phyloP scores from a whole-genome alignment of 1,140 invertebrate genomes.

The Idris sp. region DNA sequence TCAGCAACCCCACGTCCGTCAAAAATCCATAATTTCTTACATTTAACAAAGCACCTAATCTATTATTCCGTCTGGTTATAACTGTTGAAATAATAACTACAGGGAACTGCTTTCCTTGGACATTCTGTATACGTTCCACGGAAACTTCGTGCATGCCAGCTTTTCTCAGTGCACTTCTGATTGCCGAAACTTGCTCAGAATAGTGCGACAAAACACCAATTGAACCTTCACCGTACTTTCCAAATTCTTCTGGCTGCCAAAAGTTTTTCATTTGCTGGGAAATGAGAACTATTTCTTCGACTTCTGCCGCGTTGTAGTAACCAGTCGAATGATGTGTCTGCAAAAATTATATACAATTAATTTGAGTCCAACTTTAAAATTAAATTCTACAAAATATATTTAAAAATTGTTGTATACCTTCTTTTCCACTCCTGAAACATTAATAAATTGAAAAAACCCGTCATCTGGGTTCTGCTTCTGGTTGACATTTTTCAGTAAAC shows the following conservation, averaged over 20 bases:
- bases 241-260: slow-evolving; percentile 87
- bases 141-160: slow-evolving; percentile 86
- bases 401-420: too few species aligned
- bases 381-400: too few species aligned
- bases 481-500: slow-evolving; percentile 82
- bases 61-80: slow-evolving; percentile 86
- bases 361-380: too few species aligned
- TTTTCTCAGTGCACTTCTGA: slow-evolving; percentile 88
- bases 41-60: slow-evolving; percentile 76
- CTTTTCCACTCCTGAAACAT: slow-evolving; percentile 87
- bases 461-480: slow-evolving; percentile 82
- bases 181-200: slow-evolving; percentile 89
- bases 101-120: slow-evolving; percentile 93
- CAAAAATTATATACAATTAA: too few species aligned
- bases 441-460: slow-evolving; percentile 85
- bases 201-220: slow-evolving; percentile 93
- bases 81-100: slow-evolving; percentile 92
- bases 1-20: slow-evolving; percentile 90
- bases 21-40: slow-evolving; percentile 90
- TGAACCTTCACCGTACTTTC: slow-evolving; percentile 84
- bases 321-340: slow-evolving; percentile 89
- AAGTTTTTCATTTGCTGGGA: slow-evolving; percentile 82
- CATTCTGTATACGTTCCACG: slow-evolving; percentile 91
- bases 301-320: slow-evolving; percentile 91
- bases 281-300: slow-evolving; percentile 86